phyloP scores from a whole-genome alignment of 2,797 vertebrate genomes.

The Molossus molossus region DNA sequence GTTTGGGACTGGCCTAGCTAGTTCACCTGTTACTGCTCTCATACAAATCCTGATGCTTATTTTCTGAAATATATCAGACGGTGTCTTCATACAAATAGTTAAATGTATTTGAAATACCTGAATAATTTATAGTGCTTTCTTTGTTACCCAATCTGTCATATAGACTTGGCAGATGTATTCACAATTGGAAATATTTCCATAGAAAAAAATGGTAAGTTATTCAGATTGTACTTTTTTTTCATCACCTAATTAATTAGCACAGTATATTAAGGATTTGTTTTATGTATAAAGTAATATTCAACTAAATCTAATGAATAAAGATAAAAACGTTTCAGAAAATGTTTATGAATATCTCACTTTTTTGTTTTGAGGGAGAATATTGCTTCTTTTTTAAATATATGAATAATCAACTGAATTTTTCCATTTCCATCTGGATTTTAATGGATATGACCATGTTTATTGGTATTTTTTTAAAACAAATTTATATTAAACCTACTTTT shows the following conservation, averaged over 20 bases:
- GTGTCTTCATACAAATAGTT: slow-evolving; percentile 35
- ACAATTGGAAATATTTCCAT: slow-evolving; percentile 65
- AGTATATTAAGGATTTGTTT: slow-evolving; percentile 62
- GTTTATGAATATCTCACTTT: background rate
- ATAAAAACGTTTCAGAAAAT: slow-evolving; percentile 52
- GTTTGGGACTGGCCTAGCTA: background rate
- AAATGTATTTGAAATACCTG: slow-evolving; percentile 40
- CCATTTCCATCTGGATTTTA: background rate
- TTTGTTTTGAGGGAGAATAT: background rate
- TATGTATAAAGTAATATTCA: slow-evolving; percentile 62
- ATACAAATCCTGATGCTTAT: background rate
- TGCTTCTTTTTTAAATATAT: slow-evolving; percentile 50
- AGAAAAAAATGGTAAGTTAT: slow-evolving; percentile 74
- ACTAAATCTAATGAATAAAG: slow-evolving; percentile 49
- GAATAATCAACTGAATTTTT: slow-evolving; percentile 10
- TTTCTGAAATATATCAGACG: background rate
- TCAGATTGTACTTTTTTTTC: slow-evolving; percentile 69
- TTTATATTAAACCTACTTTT: slow-evolving; percentile 7
- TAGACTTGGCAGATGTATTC: slow-evolving; percentile 68
- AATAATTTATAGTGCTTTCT: slow-evolving; percentile 70
- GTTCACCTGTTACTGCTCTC: background rate
- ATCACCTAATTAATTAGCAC: slow-evolving; percentile 79
- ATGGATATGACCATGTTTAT: background rate
- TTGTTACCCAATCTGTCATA: slow-evolving; percentile 66
- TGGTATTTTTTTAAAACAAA: background rate